These are phyloP conservation scores for Artibeus lituratus DNA, from an alignment of 2,797 vertebrate species.

Conservation along the genomic window DNA sequence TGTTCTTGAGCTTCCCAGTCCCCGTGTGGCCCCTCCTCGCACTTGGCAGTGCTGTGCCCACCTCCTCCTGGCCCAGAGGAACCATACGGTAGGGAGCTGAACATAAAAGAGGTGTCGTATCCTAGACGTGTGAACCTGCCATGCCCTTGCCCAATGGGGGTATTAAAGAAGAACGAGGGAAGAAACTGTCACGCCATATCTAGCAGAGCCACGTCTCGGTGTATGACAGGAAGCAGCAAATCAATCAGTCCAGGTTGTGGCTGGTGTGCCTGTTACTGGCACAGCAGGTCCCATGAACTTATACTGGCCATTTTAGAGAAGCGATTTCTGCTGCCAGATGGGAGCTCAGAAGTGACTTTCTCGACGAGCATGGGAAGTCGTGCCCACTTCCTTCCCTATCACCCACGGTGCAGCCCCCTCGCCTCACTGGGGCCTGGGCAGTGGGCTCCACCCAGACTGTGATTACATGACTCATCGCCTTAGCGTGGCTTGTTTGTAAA, in stretches of 20 bases:
- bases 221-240: background rate
- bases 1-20: background rate
- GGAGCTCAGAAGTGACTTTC: conserved; percentile 29
- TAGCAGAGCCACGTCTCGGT: background rate
- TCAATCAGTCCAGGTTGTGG: background rate
- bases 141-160: background rate
- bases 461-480: conserved; percentile 52
- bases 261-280: background rate
- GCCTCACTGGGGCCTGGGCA: background rate
- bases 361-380: background rate
- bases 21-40: background rate
- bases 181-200: background rate
- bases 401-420: background rate
- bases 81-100: conserved; percentile 23
- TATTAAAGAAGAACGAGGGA: background rate
- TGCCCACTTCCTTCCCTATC: conserved; percentile 34
- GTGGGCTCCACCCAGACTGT: background rate
- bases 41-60: background rate
- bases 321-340: conserved; percentile 55
- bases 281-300: conserved; percentile 11
- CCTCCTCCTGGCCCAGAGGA: background rate
- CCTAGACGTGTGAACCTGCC: background rate
- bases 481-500: conserved; percentile 1
- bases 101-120: background rate
- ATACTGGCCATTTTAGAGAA: conserved; percentile 34